A percentile compares a stretch with the other conserved stretches of the same genome.
Evolutionary conservation across 2,888 invertebrate species (phyloP).

Genomic region (Meliscaeva auricollis): DNA sequence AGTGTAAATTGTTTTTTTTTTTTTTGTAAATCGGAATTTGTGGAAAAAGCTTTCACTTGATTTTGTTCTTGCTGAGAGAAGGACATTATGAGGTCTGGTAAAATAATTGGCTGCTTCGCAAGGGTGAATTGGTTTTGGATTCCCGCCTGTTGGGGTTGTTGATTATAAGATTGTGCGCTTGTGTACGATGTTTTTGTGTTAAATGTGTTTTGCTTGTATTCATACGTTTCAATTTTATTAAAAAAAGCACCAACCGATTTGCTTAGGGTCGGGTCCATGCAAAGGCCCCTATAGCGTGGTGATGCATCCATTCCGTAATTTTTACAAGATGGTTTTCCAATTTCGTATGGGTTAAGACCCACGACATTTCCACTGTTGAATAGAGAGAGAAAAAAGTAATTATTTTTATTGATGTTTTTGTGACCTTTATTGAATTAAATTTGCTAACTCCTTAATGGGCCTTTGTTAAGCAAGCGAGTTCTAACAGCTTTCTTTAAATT

Average conservation of each 20-base stretch:
- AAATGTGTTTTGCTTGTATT: conserved; percentile 80
- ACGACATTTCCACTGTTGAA: conserved; percentile 90
- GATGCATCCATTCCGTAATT: conserved; percentile 89
- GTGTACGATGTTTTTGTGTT: conserved; percentile 79
- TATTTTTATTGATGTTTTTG: too few relatives aligned
- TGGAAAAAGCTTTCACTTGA: conserved; percentile 46
- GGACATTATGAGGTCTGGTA: conserved; percentile 55
- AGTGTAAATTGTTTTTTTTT: conserved; percentile 17
- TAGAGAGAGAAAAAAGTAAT: too few relatives aligned
- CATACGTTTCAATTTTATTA: conserved; percentile 83
- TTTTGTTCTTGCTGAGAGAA: conserved; percentile 46
- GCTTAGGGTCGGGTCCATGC: conserved; percentile 84
- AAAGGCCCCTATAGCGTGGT: conserved; percentile 90
- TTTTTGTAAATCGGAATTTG: conserved; percentile 22
- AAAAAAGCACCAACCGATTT: conserved; percentile 84
- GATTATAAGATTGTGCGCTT: conserved; percentile 64
- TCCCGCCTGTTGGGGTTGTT: conserved; percentile 67
- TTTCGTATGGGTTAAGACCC: conserved; percentile 90
- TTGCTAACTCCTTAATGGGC: too few relatives aligned
- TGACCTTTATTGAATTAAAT: too few relatives aligned
- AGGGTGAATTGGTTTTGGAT: conserved; percentile 77
- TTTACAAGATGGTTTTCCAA: conserved; percentile 90
- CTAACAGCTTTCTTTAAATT: too few relatives aligned
- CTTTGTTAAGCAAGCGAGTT: too few relatives aligned
- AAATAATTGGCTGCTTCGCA: conserved; percentile 80